Base-by-base conservation (phyloP, 2,113 vertebrate species). In the Oreotrochilus melanogaster region DNA sequence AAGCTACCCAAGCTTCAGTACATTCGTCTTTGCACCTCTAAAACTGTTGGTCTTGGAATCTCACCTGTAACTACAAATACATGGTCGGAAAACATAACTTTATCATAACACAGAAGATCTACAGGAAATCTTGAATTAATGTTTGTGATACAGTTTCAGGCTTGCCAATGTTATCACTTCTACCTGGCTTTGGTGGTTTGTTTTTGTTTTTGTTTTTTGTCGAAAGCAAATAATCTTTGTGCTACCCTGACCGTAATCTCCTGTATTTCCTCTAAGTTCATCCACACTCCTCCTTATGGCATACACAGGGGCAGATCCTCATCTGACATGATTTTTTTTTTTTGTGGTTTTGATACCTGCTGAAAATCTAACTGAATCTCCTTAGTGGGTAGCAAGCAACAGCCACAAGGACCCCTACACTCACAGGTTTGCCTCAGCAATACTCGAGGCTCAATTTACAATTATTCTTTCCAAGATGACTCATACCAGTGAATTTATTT, bases 401-500 rank as follows among this genome's bases (percentile, higher is more conserved):
- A 91, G 75, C 33, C 84, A 37, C 3, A 1, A 65, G 48, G 71
- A 86, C 67, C 78, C 70, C 47, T 39, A 47, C 39, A 31, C 64
- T 90, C 67, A 25, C 21, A 28, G 62, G 18, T 86, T 92, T 83
- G 66, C 78, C 82, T 88, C 60, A 76, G 90, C 90, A 92, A 80
- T 76, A 79, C 24, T 69, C 28, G 53, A 73, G 71, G 58, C 47
- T 79, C 39, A 89, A 82, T 92, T 88, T 53, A 93, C 31, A 54
- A 42, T 50, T 94, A 89, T 86, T 80, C 51, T 93, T 96, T 94
- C 92, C 92, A 71, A 35, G 43, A 56, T 93, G 92, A 96, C 87
- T 96, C 93, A 95, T 51, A 64, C 14, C n/a, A 84, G 14, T 87
- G 69, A 89, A 78, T 95, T 84, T 91, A 78, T 87, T 96, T 80